Conservation (phyloP, 2,888 invertebrate genomes). For the Shargacucullia verbasci region DNA sequence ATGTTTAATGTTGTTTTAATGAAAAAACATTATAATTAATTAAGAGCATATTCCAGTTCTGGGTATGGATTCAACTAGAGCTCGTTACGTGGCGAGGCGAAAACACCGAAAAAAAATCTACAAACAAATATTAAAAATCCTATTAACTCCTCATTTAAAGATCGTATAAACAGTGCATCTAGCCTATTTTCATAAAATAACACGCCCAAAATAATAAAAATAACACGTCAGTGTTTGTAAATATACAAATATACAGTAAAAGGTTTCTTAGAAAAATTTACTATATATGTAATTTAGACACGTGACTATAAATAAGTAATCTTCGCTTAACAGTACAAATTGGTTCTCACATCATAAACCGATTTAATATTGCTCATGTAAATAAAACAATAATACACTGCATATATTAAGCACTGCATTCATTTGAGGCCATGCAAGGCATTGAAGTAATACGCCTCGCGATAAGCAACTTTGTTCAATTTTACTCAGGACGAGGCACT, state of each 20-base stretch:
- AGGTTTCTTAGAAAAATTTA: constrained; percentile 18
- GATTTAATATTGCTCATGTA: constrained; percentile 23
- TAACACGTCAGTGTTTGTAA: constrained; percentile 16
- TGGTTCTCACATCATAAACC: constrained; percentile 11
- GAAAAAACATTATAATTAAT: no score
- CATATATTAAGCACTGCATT: constrained; percentile 20
- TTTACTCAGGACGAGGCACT: constrained; percentile 14
- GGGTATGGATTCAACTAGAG: no score
- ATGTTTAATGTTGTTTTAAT: no score
- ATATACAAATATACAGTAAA: constrained; percentile 20
- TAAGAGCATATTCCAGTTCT: no score
- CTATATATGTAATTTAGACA: constrained; percentile 10
- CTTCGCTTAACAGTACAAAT: constrained; percentile 10
- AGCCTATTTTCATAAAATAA: not conserved
- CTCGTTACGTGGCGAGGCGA: no score
- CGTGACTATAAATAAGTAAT: constrained; percentile 11
- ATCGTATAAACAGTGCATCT: no score
- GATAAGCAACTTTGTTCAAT: constrained; percentile 4
- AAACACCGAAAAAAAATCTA: no score
- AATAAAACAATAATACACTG: constrained; percentile 19
- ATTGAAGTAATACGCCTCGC: not conserved
- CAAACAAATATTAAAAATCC: no score
- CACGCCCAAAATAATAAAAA: not conserved
- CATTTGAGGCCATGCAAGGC: constrained; percentile 4
- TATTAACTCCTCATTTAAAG: no score